Base-by-base conservation (phyloP, 1,140 invertebrate species). In the Euura lappo region DNA sequence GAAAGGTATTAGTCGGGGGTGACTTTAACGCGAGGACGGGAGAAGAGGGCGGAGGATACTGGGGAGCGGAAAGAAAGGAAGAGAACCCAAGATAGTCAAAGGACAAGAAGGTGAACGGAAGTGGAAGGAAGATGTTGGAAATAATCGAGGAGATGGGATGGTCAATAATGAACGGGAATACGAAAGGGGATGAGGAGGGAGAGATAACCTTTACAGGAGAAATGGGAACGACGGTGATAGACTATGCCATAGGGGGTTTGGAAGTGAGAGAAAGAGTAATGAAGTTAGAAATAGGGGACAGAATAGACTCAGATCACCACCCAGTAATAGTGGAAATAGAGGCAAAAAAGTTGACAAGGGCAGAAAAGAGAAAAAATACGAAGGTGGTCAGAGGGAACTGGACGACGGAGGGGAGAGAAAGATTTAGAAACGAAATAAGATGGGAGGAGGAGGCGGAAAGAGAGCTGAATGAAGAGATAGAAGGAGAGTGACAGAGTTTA, bases 1-100 rank as follows among this genome's bases (percentile, higher is more conserved):
- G 42, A 76, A 75, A 76, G 75, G 85, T 81, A 82, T 81, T 83
- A 72, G 83, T 68, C 77, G 83, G 74, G 78, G 82, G 44, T 1
- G 74, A 77, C 69, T 78, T 78, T 70, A 79, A 79, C 47, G 75
- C 72, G 2, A 78, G 79, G 67, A 75, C 70, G 68, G 76, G 73
- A 3, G 45, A 72, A 51, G 47, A 51, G 47, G 7, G 2, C 7
- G 47, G 47, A 51, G 47, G 47, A 51, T 51, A 51, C 1, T 7
- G 11, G 28, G 6, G 71, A 67, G 72, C 72, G 6, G 44, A 44
- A 6, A 51, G 28, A 68, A 3, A 51, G 11, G 2, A 11, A 47
- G 6, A 45, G 64, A 68, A 64, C 64, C 5, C 7, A 51, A 7
- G 45, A 60, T 2, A 64, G 44, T 71, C 6, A n/a, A 47, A 67